Evolutionary conservation across 2,113 vertebrate species (phyloP).

Genomic region (Sylvia atricapilla): DNA sequence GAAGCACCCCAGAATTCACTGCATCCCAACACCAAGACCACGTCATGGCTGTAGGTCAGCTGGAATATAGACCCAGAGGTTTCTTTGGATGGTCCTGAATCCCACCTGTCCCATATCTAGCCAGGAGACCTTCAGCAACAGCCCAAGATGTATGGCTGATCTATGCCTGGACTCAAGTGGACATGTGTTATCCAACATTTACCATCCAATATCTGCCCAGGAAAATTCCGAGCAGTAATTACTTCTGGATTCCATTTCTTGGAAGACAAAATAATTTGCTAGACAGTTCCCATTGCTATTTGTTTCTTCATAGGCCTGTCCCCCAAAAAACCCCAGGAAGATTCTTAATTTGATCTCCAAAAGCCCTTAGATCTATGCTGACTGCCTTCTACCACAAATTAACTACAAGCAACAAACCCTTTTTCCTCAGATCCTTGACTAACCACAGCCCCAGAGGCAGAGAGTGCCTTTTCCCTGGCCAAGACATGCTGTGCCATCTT

Average conservation of each 20-base stretch:
- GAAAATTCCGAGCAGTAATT: neutral
- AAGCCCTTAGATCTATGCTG: neutral
- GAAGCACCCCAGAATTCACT: neutral
- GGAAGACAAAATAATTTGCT: neutral
- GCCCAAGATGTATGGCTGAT: neutral
- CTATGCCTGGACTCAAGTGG: neutral
- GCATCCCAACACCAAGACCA: neutral
- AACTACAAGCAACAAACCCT: neutral
- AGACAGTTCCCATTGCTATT: neutral
- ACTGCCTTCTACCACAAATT: neutral
- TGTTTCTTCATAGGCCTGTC: neutral
- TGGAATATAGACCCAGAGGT: neutral
- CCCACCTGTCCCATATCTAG: neutral
- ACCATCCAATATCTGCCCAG: neutral
- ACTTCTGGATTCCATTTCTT: neutral
- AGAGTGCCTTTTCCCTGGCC: rapidly evolving
- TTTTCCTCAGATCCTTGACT: neutral
- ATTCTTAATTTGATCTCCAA: neutral
- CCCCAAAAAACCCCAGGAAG: neutral
- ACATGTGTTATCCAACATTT: neutral
- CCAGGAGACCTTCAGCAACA: neutral
- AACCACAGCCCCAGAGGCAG: neutral
- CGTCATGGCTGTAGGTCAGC: neutral
- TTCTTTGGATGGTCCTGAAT: neutral
- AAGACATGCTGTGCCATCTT: neutral